phyloP scores from a whole-genome alignment of 2,113 vertebrate species.

The Lampris incognitus region DNA sequence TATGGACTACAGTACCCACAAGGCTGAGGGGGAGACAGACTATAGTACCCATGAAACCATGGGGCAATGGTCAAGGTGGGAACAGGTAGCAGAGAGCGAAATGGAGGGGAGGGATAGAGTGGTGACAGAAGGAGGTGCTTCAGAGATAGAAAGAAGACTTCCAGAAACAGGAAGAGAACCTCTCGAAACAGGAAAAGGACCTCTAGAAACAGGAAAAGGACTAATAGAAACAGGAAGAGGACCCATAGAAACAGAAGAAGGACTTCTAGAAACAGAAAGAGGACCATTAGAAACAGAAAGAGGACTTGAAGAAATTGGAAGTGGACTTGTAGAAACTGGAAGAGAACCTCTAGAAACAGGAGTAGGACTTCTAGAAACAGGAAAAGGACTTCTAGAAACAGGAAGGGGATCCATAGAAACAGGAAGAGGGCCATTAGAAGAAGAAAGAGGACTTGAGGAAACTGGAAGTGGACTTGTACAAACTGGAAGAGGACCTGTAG shows the following conservation, averaged over 20 bases:
- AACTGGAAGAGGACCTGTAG: no score
- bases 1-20: conserved; percentile 58
- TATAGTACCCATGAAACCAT: neutral
- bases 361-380: neutral
- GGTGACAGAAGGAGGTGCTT: no score
- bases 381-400: neutral
- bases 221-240: neutral
- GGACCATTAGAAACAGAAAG: neutral
- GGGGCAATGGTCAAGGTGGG: neutral
- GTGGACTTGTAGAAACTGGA: neutral
- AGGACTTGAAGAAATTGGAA: neutral
- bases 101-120: neutral
- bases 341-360: neutral
- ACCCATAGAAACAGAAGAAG: neutral
- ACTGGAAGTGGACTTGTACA: neutral
- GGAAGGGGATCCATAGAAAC: neutral
- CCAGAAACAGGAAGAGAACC: neutral
- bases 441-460: no score
- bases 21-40: conserved; percentile 36
- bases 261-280: neutral
- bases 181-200: neutral
- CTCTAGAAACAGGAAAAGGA: no score
- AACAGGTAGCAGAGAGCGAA: neutral
- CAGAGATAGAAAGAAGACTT: no score
- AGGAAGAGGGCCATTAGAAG: no score